Percentiles rank a stretch among this genome's conserved stretches.
Conservation (phyloP, 2,888 invertebrate genomes). For the Diabrotica balteata region DNA sequence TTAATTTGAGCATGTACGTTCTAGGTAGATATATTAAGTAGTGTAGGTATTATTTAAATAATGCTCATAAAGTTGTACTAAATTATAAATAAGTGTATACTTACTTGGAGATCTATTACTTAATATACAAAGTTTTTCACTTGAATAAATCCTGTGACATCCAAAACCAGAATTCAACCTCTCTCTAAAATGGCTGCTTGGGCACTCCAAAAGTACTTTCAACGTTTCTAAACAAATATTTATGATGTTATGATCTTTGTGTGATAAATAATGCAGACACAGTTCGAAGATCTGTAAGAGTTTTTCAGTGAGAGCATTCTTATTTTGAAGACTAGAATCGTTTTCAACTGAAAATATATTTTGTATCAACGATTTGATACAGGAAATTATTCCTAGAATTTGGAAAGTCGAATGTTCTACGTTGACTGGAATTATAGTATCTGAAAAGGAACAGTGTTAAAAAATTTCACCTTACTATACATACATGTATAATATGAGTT, state of each 20-base stretch:
- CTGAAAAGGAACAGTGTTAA: slow-evolving; percentile 43
- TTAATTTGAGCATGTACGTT: no score
- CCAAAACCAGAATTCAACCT: slow-evolving; percentile 64
- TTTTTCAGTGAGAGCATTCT: slow-evolving; percentile 34
- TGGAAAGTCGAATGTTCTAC: slow-evolving; percentile 60
- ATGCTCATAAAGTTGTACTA: no score
- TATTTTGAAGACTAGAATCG: slow-evolving; percentile 26
- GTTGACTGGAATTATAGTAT: slow-evolving; percentile 53
- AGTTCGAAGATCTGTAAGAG: slow-evolving; percentile 72
- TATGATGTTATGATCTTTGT: slow-evolving; percentile 85
- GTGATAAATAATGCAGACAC: slow-evolving; percentile 73
- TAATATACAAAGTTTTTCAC: slow-evolving; percentile 33
- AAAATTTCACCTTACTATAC: no score
- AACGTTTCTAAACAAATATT: slow-evolving; percentile 86
- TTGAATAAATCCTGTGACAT: slow-evolving; percentile 57
- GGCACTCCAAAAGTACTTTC: slow-evolving; percentile 67
- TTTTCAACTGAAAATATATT: slow-evolving; percentile 53
- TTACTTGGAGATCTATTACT: slow-evolving; percentile 63
- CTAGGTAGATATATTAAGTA: no score
- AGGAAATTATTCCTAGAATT: slow-evolving; percentile 72
- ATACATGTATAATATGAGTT: no score
- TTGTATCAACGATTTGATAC: slow-evolving; percentile 70
- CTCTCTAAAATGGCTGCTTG: slow-evolving; percentile 63
- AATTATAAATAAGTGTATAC: slow-evolving; percentile 38
- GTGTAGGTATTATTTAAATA: no score